Conservation (phyloP, 1,140 invertebrate species). For the Drosophila seguyi region DNA sequence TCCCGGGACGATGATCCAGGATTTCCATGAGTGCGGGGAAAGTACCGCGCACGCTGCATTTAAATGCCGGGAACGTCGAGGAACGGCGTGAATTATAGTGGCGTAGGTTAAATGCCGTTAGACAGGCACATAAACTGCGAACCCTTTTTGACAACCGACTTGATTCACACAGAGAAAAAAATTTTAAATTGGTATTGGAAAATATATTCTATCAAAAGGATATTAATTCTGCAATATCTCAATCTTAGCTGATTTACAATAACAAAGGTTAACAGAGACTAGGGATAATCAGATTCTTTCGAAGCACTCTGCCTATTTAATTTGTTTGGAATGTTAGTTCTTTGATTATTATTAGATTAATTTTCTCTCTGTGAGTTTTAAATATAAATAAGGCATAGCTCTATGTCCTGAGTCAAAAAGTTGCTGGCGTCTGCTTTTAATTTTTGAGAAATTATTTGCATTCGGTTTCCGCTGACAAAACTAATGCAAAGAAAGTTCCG, state of each 20-base stretch:
- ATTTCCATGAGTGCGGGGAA: conserved; percentile 36
- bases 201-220: neutral
- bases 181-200: neutral
- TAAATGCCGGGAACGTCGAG: conserved; percentile 69
- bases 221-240: neutral
- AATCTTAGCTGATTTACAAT: neutral
- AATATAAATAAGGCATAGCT: conserved; percentile 45
- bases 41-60: conserved; percentile 64
- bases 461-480: conserved; percentile 54
- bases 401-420: conserved; percentile 43
- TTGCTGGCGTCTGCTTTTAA: conserved; percentile 71
- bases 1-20: conserved; percentile 46
- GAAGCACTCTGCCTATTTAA: neutral
- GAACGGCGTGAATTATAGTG: conserved; percentile 83
- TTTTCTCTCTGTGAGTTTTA: too few relatives aligned
- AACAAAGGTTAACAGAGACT: neutral
- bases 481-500: conserved; percentile 62
- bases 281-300: too few relatives aligned
- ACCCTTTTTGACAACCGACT: conserved; percentile 57
- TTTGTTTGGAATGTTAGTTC: neutral
- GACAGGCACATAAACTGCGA: conserved; percentile 78
- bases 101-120: conserved; percentile 84
- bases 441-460: conserved; percentile 81
- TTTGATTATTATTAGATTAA: too few relatives aligned
- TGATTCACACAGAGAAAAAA: conserved; percentile 11